These are phyloP conservation scores for Trinectes maculatus DNA, from an alignment of 2,113 vertebrate species.

Conservation along the genomic window DNA sequence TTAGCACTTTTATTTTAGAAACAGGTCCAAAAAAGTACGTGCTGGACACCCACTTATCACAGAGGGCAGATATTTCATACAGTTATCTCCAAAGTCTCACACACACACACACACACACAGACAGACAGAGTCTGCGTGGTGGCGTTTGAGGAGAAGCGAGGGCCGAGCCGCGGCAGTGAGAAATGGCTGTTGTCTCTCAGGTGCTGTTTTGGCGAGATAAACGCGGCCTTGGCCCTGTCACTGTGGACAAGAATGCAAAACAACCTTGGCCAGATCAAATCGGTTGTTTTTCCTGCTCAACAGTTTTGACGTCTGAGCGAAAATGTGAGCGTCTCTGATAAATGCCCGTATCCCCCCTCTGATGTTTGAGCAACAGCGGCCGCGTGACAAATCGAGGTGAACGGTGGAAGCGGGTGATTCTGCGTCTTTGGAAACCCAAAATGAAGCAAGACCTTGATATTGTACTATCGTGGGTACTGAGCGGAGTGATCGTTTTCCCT, in stretches of 20 bases:
- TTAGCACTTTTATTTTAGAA: neutral
- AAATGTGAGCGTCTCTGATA: slow-evolving; percentile 82
- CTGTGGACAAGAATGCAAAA: slow-evolving; percentile 87
- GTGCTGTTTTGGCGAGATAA: slow-evolving; percentile 78
- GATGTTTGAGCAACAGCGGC: slow-evolving; percentile 32
- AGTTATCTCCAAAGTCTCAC: neutral
- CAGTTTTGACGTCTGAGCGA: slow-evolving; percentile 82
- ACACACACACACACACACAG: too few species aligned
- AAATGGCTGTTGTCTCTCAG: slow-evolving; percentile 63
- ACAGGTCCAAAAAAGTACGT: neutral
- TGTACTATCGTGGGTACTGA: neutral
- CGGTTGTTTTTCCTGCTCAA: slow-evolving; percentile 83
- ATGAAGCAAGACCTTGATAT: neutral
- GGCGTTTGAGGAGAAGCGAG: slow-evolving; percentile 11
- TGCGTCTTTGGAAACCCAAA: neutral
- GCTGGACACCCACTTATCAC: neutral
- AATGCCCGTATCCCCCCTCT: slow-evolving; percentile 24
- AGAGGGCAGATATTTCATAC: neutral
- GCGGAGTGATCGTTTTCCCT: neutral
- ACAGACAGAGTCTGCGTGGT: neutral
- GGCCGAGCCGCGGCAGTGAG: neutral
- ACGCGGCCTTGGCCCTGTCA: slow-evolving; percentile 54
- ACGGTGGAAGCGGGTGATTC: neutral
- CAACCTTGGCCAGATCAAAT: slow-evolving; percentile 93
- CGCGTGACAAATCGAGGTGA: slow-evolving; percentile 14